phyloP scores from a whole-genome alignment of 2,888 invertebrate genomes.

The Eristalinus sepulchralis region DNA sequence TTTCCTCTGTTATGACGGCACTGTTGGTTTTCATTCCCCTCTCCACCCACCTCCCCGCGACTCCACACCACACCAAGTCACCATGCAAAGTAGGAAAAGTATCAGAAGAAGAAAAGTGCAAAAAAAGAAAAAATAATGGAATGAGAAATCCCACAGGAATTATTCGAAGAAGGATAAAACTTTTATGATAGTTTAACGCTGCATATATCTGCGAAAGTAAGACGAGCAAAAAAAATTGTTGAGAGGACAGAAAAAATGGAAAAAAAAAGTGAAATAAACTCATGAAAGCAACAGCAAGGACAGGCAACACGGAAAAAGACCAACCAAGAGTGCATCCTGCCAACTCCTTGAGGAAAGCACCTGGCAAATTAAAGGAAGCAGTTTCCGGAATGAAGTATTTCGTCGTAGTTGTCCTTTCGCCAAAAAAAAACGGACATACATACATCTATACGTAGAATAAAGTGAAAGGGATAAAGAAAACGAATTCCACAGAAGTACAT shows the following conservation, averaged over 20 bases:
- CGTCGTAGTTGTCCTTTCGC: conserved; percentile 60
- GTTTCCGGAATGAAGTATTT: conserved; percentile 71
- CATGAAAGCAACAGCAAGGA: background rate
- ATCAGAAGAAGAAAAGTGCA: conserved; percentile 7
- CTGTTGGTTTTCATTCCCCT: conserved; percentile 6
- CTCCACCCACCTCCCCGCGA: too few species aligned
- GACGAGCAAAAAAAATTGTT: conserved; percentile 21
- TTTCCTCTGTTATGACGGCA: conserved; percentile 11
- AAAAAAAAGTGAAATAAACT: background rate
- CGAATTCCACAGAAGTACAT: conserved; percentile 52
- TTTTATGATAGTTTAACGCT: conserved; percentile 71
- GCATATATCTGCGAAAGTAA: conserved; percentile 43
- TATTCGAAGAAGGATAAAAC: conserved; percentile 68
- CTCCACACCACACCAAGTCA: conserved; percentile 45
- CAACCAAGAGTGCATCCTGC: conserved; percentile 68
- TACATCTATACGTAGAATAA: background rate
- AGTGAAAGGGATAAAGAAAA: conserved; percentile 38
- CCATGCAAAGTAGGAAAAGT: conserved; percentile 40
- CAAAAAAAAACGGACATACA: conserved; percentile 17
- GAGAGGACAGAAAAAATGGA: conserved; percentile 4
- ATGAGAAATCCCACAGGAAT: conserved; percentile 66
- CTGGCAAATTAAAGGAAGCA: conserved; percentile 71
- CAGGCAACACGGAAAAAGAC: conserved; percentile 43
- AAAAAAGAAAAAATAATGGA: conserved; percentile 37
- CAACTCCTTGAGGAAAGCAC: conserved; percentile 70